Base-by-base conservation (phyloP, 2,797 vertebrate species). In the Characodon lateralis region DNA sequence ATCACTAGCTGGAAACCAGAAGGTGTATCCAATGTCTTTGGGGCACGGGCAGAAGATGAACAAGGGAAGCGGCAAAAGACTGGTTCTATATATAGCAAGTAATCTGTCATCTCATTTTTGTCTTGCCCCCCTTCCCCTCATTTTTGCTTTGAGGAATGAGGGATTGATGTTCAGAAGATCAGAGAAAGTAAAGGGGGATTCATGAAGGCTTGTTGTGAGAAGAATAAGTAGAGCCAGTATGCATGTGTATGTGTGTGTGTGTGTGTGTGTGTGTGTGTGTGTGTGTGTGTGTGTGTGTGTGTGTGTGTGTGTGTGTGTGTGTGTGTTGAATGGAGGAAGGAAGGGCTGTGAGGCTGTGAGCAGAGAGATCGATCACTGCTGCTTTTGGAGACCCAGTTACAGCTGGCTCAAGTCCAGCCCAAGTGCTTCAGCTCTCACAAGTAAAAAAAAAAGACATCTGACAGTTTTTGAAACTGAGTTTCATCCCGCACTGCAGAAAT, bases 81-180 rank as follows among this genome's bases (percentile, higher is more conserved):
- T 55, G 70, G 72, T 81, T 90, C 91, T 94, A 94, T 93, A 94
- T 89, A 93, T 95, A 95, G 94, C 85, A 90, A 87, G 88, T 93
- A 89, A 93, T 94, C 93, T 93, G 89, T 94, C 93, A 92, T 92
- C 90, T 88, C 82, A 81, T 82, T 92, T 91, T 88, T 91, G 89
- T 91, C 90, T 85, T 84, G 85, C 82, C 78, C 80, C 81, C 80
- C 80, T 81, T 89, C 83, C 83, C 85, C 85, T 88, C 85, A 0
- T 89, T 88, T 90, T 90, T 86, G 86, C 88, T 92, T 89, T 89
- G 85, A 92, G 91, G 89, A 91, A 91, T 75, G 91, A 90, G 80
- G 88, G 88, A 94, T 91, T 93, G 91, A 92, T 92, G 91, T 89
- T 89, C 68, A 73, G 82, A 89, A 90, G 89, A 94, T 93, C 88